A percentile compares a stretch with the other conserved stretches of the same genome.
Evolutionary conservation across 2,113 vertebrate genomes (phyloP).

Genomic region (Eurypyga helias): DNA sequence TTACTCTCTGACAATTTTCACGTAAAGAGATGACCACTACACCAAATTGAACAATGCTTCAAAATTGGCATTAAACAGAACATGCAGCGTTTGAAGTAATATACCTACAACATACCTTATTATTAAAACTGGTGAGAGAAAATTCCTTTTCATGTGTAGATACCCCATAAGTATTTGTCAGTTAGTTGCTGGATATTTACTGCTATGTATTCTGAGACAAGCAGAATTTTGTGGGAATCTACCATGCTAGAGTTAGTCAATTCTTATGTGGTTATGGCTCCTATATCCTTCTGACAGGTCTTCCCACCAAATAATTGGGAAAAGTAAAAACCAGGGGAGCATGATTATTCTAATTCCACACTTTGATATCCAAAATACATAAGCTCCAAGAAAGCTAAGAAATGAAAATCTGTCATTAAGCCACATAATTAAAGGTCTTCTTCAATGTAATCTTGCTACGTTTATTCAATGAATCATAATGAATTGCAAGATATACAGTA

Average conservation of each 20-base stretch:
- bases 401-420: not conserved
- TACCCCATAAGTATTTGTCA: not conserved
- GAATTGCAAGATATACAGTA: conserved; percentile 3
- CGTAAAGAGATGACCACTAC: not conserved
- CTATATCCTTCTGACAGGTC: not conserved
- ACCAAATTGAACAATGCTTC: not conserved
- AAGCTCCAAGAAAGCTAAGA: not conserved
- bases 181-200: not conserved
- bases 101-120: not conserved
- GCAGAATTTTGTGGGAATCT: not conserved
- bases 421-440: not conserved
- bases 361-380: not conserved
- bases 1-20: not conserved
- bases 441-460: not conserved
- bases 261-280: not conserved
- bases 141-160: not conserved
- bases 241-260: not conserved
- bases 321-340: not conserved
- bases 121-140: not conserved
- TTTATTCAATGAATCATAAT: conserved; percentile 26
- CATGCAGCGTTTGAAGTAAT: not conserved
- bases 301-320: not conserved
- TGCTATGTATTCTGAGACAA: not conserved
- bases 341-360: not conserved
- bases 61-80: not conserved